Percentiles rank a stretch among this genome's conserved stretches.
These are phyloP conservation scores for Ptyas mucosa DNA, from an alignment of 2,113 vertebrate species.

Conservation along the genomic window DNA sequence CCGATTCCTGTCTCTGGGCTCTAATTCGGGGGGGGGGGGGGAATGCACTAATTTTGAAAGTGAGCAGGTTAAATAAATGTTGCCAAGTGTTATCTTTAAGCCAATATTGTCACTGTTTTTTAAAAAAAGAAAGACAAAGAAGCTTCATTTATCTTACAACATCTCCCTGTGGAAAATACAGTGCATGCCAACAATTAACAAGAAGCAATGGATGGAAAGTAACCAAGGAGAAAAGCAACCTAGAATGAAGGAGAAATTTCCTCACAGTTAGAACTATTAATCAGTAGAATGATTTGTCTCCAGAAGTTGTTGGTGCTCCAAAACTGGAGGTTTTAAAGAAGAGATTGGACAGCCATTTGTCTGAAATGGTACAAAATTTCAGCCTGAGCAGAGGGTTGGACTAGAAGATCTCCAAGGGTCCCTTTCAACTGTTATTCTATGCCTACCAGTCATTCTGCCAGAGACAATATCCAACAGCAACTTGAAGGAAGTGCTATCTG, in stretches of 20 bases:
- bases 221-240: neutral
- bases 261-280: neutral
- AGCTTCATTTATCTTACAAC: neutral
- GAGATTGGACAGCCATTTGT: neutral
- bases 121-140: neutral
- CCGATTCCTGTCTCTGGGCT: neutral
- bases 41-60: neutral
- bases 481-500: neutral
- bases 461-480: neutral
- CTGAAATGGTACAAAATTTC: neutral
- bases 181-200: too few relatives aligned
- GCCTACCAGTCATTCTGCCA: neutral
- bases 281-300: neutral
- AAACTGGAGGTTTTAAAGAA: neutral
- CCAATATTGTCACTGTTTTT: neutral
- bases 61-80: neutral
- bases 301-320: neutral
- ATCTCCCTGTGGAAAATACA: neutral
- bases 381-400: neutral
- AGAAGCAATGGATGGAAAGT: neutral
- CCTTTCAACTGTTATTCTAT: too few relatives aligned
- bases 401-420: neutral
- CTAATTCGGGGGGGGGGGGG: neutral
- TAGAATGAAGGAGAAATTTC: neutral
- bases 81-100: neutral